Conservation (phyloP, 2,888 invertebrate genomes). For the Euzophera pinguis region DNA sequence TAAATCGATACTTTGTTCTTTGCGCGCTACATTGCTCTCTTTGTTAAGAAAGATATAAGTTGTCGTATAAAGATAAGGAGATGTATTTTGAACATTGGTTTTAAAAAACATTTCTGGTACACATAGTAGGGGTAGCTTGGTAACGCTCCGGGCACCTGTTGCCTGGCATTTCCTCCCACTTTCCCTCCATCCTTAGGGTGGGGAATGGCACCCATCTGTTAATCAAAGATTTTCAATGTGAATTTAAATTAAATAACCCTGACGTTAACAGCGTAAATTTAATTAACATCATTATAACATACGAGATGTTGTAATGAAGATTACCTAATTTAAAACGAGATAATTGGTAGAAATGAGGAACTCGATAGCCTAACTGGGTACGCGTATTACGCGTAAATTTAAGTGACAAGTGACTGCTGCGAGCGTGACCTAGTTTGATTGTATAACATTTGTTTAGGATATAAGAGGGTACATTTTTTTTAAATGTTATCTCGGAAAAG, state of each 20-base stretch:
- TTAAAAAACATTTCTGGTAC: constrained; percentile 19
- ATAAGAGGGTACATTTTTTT: too few species aligned
- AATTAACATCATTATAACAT: too few species aligned
- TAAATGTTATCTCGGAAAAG: too few species aligned
- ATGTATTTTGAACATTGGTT: constrained; percentile 11
- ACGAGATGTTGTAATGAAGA: too few species aligned
- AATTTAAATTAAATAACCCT: neutral
- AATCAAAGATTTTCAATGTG: constrained; percentile 1
- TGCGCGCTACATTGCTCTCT: constrained; percentile 19
- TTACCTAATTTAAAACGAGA: too few species aligned
- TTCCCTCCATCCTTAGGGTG: constrained; percentile 13
- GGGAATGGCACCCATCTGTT: neutral
- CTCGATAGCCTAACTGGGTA: too few species aligned
- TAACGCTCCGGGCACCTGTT: constrained; percentile 48
- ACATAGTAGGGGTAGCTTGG: constrained; percentile 34
- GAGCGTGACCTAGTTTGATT: too few species aligned
- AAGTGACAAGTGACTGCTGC: too few species aligned
- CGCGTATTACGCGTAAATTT: too few species aligned
- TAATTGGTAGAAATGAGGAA: too few species aligned
- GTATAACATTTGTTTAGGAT: too few species aligned
- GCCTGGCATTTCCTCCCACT: constrained; percentile 25
- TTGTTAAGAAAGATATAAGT: neutral
- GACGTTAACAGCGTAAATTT: neutral
- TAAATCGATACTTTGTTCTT: constrained; percentile 3
- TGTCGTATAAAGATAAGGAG: neutral